phyloP scores from a whole-genome alignment of 1,140 invertebrate genomes.

The Andrena cerasifolii region DNA sequence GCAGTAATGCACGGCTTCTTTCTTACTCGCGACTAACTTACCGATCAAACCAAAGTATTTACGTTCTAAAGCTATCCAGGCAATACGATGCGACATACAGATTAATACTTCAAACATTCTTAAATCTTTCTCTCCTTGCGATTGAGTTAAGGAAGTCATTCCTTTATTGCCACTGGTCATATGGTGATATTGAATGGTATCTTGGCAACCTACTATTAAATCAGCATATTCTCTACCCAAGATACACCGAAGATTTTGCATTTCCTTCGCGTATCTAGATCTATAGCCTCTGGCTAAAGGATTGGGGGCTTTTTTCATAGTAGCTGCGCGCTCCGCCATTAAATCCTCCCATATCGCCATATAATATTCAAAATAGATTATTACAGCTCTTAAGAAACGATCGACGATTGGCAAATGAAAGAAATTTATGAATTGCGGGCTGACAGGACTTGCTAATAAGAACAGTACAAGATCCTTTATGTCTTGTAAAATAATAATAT shows the following conservation, averaged over 20 bases:
- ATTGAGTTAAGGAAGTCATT: conserved; percentile 71
- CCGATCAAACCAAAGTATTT: conserved; percentile 84
- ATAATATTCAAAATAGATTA: conserved; percentile 85
- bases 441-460: conserved; percentile 81
- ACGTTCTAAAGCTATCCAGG: conserved; percentile 85
- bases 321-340: conserved; percentile 81
- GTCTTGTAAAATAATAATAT: conserved; percentile 85
- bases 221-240: conserved; percentile 84
- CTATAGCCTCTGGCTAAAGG: conserved; percentile 83
- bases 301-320: conserved; percentile 83
- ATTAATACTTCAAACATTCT: conserved; percentile 84
- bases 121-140: conserved; percentile 84
- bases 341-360: conserved; percentile 84
- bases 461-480: conserved; percentile 86
- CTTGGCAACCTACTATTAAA: conserved; percentile 82
- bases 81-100: conserved; percentile 83
- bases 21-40: too few species aligned
- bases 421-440: conserved; percentile 83
- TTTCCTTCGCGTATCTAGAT: conserved; percentile 82
- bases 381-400: conserved; percentile 84
- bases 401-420: conserved; percentile 84
- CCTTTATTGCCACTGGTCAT: conserved; percentile 81
- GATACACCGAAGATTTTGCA: conserved; percentile 83
- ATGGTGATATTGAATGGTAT: conserved; percentile 83
- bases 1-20: too few species aligned